phyloP scores from a whole-genome alignment of 2,888 invertebrate genomes.

The Imbricaverruca yamaguchii region DNA sequence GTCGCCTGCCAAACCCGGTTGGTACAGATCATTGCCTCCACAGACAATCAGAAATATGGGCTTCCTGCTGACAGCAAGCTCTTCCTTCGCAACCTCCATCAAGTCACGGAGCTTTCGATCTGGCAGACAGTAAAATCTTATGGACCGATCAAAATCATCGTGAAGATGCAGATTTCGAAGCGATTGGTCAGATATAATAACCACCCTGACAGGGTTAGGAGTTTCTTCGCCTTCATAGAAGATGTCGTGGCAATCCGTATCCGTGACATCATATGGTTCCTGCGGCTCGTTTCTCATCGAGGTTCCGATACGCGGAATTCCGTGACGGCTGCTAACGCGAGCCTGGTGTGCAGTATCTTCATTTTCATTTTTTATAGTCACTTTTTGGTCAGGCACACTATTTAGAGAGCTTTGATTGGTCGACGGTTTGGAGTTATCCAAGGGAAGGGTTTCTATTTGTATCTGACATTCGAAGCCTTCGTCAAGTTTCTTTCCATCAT shows the following conservation, averaged over 20 bases:
- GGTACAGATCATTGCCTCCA: neutral
- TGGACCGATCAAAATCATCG: neutral
- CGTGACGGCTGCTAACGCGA: too few relatives aligned
- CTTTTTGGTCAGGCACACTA: too few relatives aligned
- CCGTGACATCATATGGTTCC: too few relatives aligned
- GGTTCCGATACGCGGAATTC: too few relatives aligned
- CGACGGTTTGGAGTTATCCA: too few relatives aligned
- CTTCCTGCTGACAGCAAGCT: neutral
- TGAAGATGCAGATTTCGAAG: neutral
- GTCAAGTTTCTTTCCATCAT: too few relatives aligned
- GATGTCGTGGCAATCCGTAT: neutral
- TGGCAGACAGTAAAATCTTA: neutral
- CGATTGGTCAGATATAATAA: neutral
- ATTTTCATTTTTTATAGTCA: too few relatives aligned
- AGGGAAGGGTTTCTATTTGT: too few relatives aligned
- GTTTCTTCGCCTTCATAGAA: neutral
- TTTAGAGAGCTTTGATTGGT: too few relatives aligned
- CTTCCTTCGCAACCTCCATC: neutral
- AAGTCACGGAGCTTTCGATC: neutral
- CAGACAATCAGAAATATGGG: neutral
- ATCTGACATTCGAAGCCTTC: too few relatives aligned
- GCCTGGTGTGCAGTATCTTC: too few relatives aligned
- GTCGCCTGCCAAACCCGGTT: neutral
- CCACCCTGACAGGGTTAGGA: neutral
- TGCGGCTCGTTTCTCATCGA: too few relatives aligned